Evolutionary conservation across 2,888 invertebrate genomes (phyloP), one percentile per base, ranked within the genome.

Genomic region (Melanargia galathea): DNA sequence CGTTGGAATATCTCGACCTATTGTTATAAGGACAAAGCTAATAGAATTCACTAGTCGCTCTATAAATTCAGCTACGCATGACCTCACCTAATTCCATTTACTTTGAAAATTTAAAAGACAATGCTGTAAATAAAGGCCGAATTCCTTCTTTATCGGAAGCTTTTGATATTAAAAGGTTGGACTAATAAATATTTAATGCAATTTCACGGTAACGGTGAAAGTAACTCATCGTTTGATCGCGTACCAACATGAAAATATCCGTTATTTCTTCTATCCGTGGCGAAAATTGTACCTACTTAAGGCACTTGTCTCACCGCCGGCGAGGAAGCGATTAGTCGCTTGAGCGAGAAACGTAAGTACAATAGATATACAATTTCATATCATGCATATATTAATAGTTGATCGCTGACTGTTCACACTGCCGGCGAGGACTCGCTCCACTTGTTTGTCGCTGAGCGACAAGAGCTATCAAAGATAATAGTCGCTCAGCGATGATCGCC

Each of bases 101-200:
- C 43, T 11, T 56, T 16, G 43, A 43, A 18, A 46, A 46, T 57
- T 46, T 33, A 13, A 57, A 45, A 57, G 3, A 57, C 30, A 57
- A 57, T 33, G n/a, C 46, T 30, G 46, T 57, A 57, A 57, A 57
- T 57, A 57, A 46, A 22, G 45, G 33, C 46, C 11, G 46, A 20
- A 22, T 57, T 46, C 16, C 46, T 33, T 18, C 46, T 57, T 43
- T 38, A 22, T 35, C 56, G 22, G 26, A 20, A 22, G 57, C 46
- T 13, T 55, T 46, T 46, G 57, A 45, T 68, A 64, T 66, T 69
- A 66, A 68, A 66, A 69, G 68, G 51, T 62, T 54, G 64, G 55
- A 58, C 62, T 69, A 61, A 69, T 71, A 72, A 69, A 71, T 71
- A 68, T 71, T 71, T 70, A 70, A 71, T 70, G 66, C 64, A 71